Evolutionary conservation across 1,140 invertebrate species (phyloP).

Genomic region (Apocrypta bakeri): DNA sequence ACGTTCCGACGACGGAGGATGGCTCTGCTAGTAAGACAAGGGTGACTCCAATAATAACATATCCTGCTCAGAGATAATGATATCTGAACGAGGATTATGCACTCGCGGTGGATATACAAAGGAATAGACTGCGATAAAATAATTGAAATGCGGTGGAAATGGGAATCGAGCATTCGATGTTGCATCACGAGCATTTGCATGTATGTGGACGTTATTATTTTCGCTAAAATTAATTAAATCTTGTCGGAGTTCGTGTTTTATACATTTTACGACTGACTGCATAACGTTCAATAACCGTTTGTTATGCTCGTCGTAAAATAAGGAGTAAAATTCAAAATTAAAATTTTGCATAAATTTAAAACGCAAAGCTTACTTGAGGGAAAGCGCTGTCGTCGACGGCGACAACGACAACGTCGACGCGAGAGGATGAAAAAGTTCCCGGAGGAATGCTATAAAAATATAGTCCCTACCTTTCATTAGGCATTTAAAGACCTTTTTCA

Average conservation of each 20-base stretch:
- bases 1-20: no score
- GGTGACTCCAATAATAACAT: no score
- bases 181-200: no score
- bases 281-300: neutral
- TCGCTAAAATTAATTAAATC: neutral
- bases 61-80: no score
- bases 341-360: neutral
- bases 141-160: no score
- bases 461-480: constrained; percentile 23
- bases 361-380: neutral
- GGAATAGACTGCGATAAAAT: no score
- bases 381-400: neutral
- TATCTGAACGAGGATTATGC: no score
- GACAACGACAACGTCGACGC: no score
- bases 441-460: constrained; percentile 31
- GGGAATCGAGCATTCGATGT: no score
- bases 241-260: neutral
- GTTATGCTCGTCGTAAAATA: neutral
- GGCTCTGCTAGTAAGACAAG: no score
- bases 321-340: neutral
- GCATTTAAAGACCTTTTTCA: constrained; percentile 25
- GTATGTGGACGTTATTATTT: no score
- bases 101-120: no score
- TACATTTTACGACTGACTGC: neutral
- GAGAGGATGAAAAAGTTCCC: neutral